Evolutionary conservation across 2,797 vertebrate genomes (phyloP).

Genomic region (Centropyge bicolor): DNA sequence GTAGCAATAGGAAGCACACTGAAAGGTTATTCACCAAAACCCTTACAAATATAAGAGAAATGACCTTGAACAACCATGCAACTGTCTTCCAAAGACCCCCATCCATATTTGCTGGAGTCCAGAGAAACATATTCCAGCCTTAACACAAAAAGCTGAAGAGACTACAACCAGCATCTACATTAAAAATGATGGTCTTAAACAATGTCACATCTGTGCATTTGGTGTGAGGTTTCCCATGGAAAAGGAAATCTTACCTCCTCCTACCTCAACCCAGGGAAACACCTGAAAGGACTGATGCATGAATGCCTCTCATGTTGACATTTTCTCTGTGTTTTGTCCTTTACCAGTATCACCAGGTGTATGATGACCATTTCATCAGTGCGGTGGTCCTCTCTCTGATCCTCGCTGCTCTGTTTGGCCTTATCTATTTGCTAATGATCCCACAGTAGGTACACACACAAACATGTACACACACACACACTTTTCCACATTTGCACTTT

Average conservation of each 20-base stretch:
- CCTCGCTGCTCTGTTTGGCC: constrained; percentile 94
- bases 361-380: constrained; percentile 95
- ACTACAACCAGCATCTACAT: background rate
- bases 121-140: background rate
- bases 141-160: background rate
- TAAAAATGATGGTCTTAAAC: background rate
- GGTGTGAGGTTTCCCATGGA: background rate
- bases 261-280: background rate
- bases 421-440: constrained; percentile 97
- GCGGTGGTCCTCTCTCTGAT: constrained; percentile 94
- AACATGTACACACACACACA: constrained; percentile 40
- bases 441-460: constrained; percentile 91
- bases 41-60: too few species aligned
- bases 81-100: too few species aligned
- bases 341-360: constrained; percentile 94
- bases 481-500: constrained; percentile 25
- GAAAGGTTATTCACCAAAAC: too few species aligned
- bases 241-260: background rate
- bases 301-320: background rate
- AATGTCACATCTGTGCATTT: background rate
- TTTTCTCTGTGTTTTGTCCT: constrained; percentile 29
- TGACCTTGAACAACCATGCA: too few species aligned
- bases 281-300: background rate
- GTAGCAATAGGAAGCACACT: too few species aligned
- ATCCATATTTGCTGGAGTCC: too few species aligned